A percentile compares a stretch with the other conserved stretches of the same genome.
Evolutionary conservation across 2,113 vertebrate species (phyloP).

Genomic region (Mesoclemmys tuberculata): DNA sequence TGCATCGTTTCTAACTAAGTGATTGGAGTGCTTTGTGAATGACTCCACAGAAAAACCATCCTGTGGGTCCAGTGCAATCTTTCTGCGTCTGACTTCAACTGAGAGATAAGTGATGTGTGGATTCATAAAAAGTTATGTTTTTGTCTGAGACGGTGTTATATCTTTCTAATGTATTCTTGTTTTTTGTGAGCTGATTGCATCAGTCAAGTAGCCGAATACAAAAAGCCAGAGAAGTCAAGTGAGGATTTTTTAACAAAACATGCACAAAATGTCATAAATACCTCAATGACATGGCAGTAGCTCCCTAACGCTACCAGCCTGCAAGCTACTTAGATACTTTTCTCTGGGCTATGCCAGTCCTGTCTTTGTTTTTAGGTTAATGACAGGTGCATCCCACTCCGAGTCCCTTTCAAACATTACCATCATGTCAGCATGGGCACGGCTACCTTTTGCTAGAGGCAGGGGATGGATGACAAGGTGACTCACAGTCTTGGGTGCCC

Average conservation of each 20-base stretch:
- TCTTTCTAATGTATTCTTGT: not conserved
- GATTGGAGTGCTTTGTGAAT: not conserved
- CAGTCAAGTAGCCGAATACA: not conserved
- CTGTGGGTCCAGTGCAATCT: not conserved
- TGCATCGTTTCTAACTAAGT: not conserved
- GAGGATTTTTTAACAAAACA: no score
- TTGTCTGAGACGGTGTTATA: not conserved
- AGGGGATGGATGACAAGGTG: no score
- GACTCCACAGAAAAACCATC: not conserved
- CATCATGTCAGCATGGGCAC: no score
- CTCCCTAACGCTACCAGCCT: no score
- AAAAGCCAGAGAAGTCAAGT: not conserved
- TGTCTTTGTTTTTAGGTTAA: no score
- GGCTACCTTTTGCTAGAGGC: no score
- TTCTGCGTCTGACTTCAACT: not conserved
- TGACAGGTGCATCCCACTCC: no score
- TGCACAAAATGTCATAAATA: not conserved
- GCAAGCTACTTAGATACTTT: no score
- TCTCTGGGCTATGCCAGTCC: no score
- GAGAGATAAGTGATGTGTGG: not conserved
- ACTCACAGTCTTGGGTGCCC: no score
- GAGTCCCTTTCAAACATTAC: no score
- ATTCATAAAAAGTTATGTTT: not conserved
- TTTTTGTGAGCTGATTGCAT: not conserved
- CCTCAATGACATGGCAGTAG: not conserved